These are phyloP conservation scores for Linnaemya tessellans DNA, from an alignment of 2,888 invertebrate species.

Conservation along the genomic window DNA sequence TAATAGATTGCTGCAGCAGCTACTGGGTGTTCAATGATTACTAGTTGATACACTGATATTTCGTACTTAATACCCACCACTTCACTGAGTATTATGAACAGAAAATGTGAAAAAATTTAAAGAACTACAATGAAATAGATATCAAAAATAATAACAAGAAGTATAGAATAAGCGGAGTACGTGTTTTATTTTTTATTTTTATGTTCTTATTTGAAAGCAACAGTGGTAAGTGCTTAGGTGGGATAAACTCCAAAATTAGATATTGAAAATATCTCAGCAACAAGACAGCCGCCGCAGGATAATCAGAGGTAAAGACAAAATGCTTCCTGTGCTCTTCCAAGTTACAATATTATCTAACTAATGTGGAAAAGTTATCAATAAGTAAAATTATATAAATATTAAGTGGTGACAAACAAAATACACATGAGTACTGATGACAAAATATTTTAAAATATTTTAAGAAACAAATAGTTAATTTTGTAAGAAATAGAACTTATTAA, in stretches of 20 bases:
- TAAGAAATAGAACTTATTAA: no score
- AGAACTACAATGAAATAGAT: slow-evolving; percentile 64
- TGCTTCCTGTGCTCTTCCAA: no score
- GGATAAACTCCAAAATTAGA: neutral
- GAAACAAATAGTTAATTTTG: no score
- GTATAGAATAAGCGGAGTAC: slow-evolving; percentile 30
- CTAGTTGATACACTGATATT: slow-evolving; percentile 68
- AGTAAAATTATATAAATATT: no score
- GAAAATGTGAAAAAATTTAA: slow-evolving; percentile 13
- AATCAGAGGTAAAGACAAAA: no score
- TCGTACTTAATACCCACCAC: slow-evolving; percentile 58
- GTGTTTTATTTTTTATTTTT: slow-evolving; percentile 39
- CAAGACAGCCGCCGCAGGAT: no score
- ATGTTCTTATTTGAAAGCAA: neutral
- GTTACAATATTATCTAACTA: no score
- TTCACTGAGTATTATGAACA: slow-evolving; percentile 37
- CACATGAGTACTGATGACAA: no score
- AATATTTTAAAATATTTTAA: no score
- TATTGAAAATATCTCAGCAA: no score
- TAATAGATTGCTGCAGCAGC: slow-evolving; percentile 59
- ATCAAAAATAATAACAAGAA: slow-evolving; percentile 42
- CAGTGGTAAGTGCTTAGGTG: neutral
- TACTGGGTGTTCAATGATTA: slow-evolving; percentile 70
- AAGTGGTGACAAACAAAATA: no score
- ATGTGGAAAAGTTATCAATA: no score